phyloP scores from a whole-genome alignment of 2,888 invertebrate genomes.

The Rosalia funebris region DNA sequence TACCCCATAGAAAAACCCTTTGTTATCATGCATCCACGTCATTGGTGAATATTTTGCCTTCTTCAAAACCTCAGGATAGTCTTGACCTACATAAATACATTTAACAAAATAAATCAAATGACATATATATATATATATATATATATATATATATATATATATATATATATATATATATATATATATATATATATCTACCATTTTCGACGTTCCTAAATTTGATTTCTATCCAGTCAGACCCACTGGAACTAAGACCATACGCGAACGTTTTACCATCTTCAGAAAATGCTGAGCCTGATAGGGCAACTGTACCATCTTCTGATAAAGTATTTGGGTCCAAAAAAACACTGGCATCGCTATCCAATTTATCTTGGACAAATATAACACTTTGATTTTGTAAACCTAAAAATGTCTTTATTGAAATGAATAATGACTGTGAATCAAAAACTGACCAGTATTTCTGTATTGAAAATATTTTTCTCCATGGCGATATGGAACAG shows the following conservation, averaged over 20 bases:
- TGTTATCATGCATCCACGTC: slow-evolving; percentile 94
- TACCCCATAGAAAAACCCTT: slow-evolving; percentile 93
- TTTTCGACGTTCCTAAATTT: slow-evolving; percentile 80
- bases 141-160: too few relatives aligned
- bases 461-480: slow-evolving; percentile 89
- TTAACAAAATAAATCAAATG: too few relatives aligned
- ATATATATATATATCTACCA: too few relatives aligned
- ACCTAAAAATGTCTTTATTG: slow-evolving; percentile 65
- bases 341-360: slow-evolving; percentile 83
- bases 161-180: too few relatives aligned
- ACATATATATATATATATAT: too few relatives aligned
- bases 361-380: slow-evolving; percentile 83
- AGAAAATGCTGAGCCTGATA: slow-evolving; percentile 81
- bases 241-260: slow-evolving; percentile 91
- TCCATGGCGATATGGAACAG: slow-evolving; percentile 85
- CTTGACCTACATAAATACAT: slow-evolving; percentile 64
- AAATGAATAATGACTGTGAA: too few relatives aligned
- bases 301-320: slow-evolving; percentile 88
- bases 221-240: slow-evolving; percentile 96
- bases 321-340: slow-evolving; percentile 95
- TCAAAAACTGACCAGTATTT: slow-evolving; percentile 84
- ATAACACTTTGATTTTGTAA: slow-evolving; percentile 97
- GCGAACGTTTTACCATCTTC: slow-evolving; percentile 91
- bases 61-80: slow-evolving; percentile 88
- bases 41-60: slow-evolving; percentile 93